phyloP scores from a whole-genome alignment of 2,888 invertebrate species.

The Macrophya alboannulata region DNA sequence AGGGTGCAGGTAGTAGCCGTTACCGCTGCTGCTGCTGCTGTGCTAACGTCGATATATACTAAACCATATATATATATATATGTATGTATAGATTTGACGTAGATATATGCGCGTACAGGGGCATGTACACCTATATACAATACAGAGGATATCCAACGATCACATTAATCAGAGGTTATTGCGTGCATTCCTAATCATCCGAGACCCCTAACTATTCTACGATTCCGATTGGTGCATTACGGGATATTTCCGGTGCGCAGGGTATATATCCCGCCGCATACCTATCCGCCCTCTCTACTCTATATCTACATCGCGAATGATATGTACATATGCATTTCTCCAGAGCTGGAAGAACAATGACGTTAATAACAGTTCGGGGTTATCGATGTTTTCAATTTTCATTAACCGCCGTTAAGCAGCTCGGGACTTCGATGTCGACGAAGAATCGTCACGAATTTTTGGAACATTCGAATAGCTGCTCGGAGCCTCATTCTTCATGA shows the following conservation, averaged over 20 bases:
- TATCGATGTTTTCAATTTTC: neutral
- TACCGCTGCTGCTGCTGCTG: neutral
- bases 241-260: constrained; percentile 80
- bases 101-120: constrained; percentile 56
- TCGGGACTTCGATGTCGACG: too few relatives aligned
- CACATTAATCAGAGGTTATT: constrained; percentile 81
- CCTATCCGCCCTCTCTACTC: neutral
- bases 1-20: constrained; percentile 15
- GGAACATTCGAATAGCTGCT: too few relatives aligned
- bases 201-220: constrained; percentile 78
- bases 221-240: constrained; percentile 80
- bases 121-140: constrained; percentile 46
- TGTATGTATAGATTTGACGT: constrained; percentile 62
- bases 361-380: neutral
- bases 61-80: constrained; percentile 44
- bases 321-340: neutral
- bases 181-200: constrained; percentile 81
- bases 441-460: neutral
- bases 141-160: constrained; percentile 74
- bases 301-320: neutral
- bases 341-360: neutral
- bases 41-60: constrained; percentile 60
- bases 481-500: too few relatives aligned
- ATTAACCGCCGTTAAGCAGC: too few relatives aligned
- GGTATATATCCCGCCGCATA: constrained; percentile 54